A percentile compares a stretch with the other conserved stretches of the same genome.
Conservation (phyloP, 2,113 vertebrate species). For the Festucalex cinctus region DNA sequence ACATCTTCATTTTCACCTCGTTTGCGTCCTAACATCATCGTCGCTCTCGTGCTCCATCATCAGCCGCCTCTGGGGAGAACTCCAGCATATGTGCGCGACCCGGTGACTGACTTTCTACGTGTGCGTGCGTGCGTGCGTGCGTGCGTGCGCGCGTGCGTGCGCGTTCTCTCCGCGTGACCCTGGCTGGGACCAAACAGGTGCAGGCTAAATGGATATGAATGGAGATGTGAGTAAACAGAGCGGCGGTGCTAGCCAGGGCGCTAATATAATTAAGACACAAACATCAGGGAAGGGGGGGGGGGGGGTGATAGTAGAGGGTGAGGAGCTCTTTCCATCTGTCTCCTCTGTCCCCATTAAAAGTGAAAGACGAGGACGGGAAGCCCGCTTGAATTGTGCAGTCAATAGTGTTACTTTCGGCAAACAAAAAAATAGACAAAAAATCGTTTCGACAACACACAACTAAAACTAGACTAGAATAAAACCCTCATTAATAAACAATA, state of each 20-base stretch:
- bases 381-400: not conserved
- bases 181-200: slow-evolving; percentile 97
- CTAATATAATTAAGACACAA: slow-evolving; percentile 99
- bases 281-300: slow-evolving; percentile 78
- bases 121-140: slow-evolving; percentile 66
- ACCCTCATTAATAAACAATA: too few relatives aligned
- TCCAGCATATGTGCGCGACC: slow-evolving; percentile 55
- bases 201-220: slow-evolving; percentile 99
- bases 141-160: slow-evolving; percentile 70
- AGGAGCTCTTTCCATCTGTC: slow-evolving; percentile 90
- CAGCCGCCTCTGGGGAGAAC: slow-evolving; percentile 38
- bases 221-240: slow-evolving; percentile 96
- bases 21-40: slow-evolving; percentile 53
- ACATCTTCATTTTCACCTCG: slow-evolving; percentile 38
- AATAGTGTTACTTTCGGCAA: too few relatives aligned
- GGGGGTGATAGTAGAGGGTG: slow-evolving; percentile 74
- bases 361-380: slow-evolving; percentile 34
- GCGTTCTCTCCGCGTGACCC: slow-evolving; percentile 83
- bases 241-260: slow-evolving; percentile 85
- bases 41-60: slow-evolving; percentile 41
- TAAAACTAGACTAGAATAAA: too few relatives aligned
- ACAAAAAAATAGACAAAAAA: too few relatives aligned
- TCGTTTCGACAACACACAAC: too few relatives aligned
- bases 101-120: not conserved
- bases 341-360: slow-evolving; percentile 67